These are phyloP conservation scores for Spinus olivaceus DNA, from an alignment of 2,797 vertebrate species.

Conservation along the genomic window DNA sequence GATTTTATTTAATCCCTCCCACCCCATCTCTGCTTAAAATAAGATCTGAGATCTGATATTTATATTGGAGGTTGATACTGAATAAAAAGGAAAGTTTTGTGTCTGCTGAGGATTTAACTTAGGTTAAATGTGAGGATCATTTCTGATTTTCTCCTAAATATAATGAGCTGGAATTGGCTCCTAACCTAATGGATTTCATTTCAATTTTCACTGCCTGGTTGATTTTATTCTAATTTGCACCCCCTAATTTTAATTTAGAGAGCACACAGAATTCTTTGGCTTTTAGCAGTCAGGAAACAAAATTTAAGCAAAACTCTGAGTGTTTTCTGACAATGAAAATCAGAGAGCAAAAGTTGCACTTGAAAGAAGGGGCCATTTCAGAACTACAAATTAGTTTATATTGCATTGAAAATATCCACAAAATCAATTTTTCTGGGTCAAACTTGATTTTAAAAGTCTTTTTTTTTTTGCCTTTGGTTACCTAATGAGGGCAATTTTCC, in stretches of 20 bases:
- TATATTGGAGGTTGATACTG: neutral
- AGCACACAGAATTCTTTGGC: neutral
- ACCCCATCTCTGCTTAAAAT: neutral
- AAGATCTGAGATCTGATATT: neutral
- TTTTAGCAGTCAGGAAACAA: neutral
- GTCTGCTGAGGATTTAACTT: neutral
- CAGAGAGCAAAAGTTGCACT: neutral
- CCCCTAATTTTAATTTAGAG: neutral
- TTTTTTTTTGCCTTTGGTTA: neutral
- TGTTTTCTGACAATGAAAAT: neutral
- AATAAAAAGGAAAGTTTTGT: neutral
- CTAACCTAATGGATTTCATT: neutral
- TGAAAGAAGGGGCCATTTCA: neutral
- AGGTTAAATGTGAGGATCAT: neutral
- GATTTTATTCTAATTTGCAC: neutral
- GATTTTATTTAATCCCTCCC: neutral
- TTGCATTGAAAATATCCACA: neutral
- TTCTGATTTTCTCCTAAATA: neutral
- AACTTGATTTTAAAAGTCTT: neutral
- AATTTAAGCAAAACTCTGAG: neutral
- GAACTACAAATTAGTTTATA: neutral
- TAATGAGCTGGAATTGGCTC: neutral
- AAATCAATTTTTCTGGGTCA: neutral
- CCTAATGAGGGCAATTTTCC: neutral
- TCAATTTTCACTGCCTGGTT: neutral